phyloP scores from a whole-genome alignment of 2,888 invertebrate species.

The Diarsia rubi region DNA sequence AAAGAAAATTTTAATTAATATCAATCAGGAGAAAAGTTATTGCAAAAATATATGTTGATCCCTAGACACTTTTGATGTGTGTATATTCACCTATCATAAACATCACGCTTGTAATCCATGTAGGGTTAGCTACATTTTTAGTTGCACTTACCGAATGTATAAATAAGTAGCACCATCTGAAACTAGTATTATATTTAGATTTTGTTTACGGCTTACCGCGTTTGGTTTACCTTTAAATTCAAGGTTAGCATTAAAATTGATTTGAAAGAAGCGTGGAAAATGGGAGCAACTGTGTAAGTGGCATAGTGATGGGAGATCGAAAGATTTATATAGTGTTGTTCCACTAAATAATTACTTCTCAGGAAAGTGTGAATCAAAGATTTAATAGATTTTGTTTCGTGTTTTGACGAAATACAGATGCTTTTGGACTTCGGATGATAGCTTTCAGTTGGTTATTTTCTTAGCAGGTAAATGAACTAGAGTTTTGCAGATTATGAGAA shows the following conservation, averaged over 20 bases:
- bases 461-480: background rate
- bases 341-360: slow-evolving; percentile 20
- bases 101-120: background rate
- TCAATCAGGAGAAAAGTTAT: too few species aligned
- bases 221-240: slow-evolving; percentile 42
- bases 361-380: slow-evolving; percentile 14
- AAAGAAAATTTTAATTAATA: too few species aligned
- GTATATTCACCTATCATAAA: too few species aligned
- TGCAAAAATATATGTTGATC: too few species aligned
- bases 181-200: slow-evolving; percentile 53
- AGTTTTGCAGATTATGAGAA: background rate
- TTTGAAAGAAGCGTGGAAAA: slow-evolving; percentile 21
- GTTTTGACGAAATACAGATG: slow-evolving; percentile 19
- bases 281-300: background rate
- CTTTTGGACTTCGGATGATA: background rate
- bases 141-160: background rate
- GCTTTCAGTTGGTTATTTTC: background rate
- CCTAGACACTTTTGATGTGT: too few species aligned
- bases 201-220: slow-evolving; percentile 52
- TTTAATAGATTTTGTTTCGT: slow-evolving; percentile 14
- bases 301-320: slow-evolving; percentile 33
- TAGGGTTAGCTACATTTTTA: background rate
- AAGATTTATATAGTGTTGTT: slow-evolving; percentile 45
- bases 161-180: background rate
- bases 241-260: slow-evolving; percentile 47